Conservation (phyloP, 2,888 invertebrate genomes). For the Trissolcus japonicus region DNA sequence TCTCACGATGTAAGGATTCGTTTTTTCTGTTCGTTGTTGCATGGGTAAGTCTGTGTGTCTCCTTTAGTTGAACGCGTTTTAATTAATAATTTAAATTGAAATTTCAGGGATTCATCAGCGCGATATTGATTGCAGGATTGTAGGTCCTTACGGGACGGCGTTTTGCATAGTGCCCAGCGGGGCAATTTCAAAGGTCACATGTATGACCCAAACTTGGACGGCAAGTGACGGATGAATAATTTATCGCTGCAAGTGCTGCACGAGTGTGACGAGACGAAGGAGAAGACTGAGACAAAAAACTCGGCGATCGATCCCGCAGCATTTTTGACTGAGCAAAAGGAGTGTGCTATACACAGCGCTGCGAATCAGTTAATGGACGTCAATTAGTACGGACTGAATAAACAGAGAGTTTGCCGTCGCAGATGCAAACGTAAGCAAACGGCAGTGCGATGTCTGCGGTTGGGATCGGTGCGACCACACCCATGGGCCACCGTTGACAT, state of each 20-base stretch:
- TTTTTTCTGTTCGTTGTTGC: background rate
- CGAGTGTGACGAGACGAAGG: conserved; percentile 11
- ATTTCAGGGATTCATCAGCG: conserved; percentile 3
- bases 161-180: conserved; percentile 21
- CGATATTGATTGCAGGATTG: conserved; percentile 8
- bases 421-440: too few species aligned
- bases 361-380: too few species aligned
- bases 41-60: background rate
- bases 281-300: conserved; percentile 15
- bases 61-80: background rate
- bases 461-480: too few species aligned
- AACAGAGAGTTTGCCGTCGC: too few species aligned
- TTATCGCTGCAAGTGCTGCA: conserved; percentile 27
- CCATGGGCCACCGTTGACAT: too few species aligned
- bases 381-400: too few species aligned
- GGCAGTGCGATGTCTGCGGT: too few species aligned
- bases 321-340: background rate
- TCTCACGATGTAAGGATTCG: background rate
- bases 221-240: conserved; percentile 33
- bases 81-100: conserved; percentile 8
- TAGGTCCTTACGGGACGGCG: conserved; percentile 9
- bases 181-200: conserved; percentile 23
- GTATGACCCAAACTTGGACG: conserved; percentile 25
- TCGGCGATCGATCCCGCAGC: conserved; percentile 10
- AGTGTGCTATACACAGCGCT: background rate